Conservation (phyloP, 2,797 vertebrate species). For the Alosa sapidissima region DNA sequence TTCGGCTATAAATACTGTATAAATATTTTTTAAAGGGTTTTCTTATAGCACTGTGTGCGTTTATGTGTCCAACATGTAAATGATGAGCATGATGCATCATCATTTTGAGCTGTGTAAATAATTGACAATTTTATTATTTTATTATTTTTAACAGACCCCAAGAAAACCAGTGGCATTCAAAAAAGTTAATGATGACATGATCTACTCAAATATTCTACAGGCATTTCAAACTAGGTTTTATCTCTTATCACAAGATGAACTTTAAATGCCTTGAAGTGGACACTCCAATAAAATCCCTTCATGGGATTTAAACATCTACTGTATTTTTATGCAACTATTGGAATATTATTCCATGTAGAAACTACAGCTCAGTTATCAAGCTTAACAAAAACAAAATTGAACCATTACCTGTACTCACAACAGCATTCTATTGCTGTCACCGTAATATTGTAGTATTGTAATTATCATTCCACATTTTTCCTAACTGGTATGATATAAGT, state of each 20-base stretch:
- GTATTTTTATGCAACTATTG: not conserved
- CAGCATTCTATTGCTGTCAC: not conserved
- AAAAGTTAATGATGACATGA: not conserved
- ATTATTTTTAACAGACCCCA: not conserved
- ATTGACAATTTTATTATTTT: not conserved
- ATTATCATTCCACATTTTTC: not conserved
- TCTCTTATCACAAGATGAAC: not conserved
- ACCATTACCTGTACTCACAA: not conserved
- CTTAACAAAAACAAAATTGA: not conserved
- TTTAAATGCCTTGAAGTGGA: not conserved
- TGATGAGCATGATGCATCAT: not conserved
- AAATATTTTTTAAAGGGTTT: not conserved
- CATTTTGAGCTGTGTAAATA: not conserved
- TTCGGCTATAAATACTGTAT: conserved; percentile 1
- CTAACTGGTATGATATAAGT: too few relatives aligned
- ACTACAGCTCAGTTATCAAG: not conserved
- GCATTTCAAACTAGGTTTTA: not conserved
- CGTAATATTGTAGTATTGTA: not conserved
- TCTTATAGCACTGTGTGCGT: not conserved
- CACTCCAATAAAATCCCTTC: not conserved
- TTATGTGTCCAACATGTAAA: not conserved
- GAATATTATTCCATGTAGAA: not conserved
- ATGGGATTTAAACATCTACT: not conserved
- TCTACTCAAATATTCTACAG: not conserved
- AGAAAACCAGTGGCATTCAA: not conserved